These are phyloP conservation scores for cattle (Bos taurus) DNA, from an alignment of 2,113 vertebrate genomes.

Conservation along the genomic window ARS-UCD2.0 NC_037334.1:40387501-40388000, in stretches of 20 bases:
- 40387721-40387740: background rate
- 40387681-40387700: background rate
- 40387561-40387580: background rate
- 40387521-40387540: background rate
- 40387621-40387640: background rate
- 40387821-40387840: background rate
- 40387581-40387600: background rate
- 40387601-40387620: background rate
- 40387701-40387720: background rate
- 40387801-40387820: background rate
- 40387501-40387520: conserved; percentile 1
- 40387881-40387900: background rate
- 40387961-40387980: background rate
- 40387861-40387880: background rate
- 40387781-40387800: background rate
- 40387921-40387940: background rate
- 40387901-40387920: background rate
- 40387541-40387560: conserved; percentile 4
- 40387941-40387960: background rate
- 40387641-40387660: conserved; percentile 23
- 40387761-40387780: background rate
- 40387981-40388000: background rate
- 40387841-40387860: background rate
- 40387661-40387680: background rate
- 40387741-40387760: background rate